Evolutionary conservation across 2,113 vertebrate species (phyloP).

Genomic region (Sylvietta virens): DNA sequence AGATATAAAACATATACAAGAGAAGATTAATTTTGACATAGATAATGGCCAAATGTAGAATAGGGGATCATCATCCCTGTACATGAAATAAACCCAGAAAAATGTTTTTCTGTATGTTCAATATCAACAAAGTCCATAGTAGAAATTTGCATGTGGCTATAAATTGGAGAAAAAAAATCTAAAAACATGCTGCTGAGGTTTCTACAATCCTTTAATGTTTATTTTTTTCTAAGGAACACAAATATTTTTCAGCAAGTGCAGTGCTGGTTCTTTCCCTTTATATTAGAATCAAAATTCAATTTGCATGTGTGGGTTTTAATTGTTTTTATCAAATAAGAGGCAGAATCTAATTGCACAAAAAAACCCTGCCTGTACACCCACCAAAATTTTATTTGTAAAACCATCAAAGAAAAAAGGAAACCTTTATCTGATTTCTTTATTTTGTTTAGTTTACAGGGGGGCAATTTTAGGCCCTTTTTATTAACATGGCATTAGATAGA

Average conservation of each 20-base stretch:
- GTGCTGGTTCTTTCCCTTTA: background rate
- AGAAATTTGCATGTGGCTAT: background rate
- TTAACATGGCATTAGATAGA: background rate
- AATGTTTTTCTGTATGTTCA: background rate
- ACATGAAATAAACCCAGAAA: background rate
- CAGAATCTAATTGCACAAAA: background rate
- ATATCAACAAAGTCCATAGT: background rate
- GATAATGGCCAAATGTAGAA: background rate
- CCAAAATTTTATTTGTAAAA: background rate
- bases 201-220: background rate
- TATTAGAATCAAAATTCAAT: background rate
- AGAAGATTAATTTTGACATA: background rate
- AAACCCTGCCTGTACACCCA: background rate
- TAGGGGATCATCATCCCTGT: background rate
- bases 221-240: background rate
- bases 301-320: background rate
- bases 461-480: background rate
- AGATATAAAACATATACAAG: background rate
- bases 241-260: background rate
- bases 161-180: background rate
- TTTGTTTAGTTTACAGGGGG: background rate
- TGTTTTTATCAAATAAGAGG: background rate
- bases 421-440: background rate
- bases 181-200: background rate
- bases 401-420: background rate